Evolutionary conservation across 2,888 invertebrate genomes (phyloP), one percentile per base, ranked within the genome.

Genomic region (Nasonovia ribisnigri): DNA sequence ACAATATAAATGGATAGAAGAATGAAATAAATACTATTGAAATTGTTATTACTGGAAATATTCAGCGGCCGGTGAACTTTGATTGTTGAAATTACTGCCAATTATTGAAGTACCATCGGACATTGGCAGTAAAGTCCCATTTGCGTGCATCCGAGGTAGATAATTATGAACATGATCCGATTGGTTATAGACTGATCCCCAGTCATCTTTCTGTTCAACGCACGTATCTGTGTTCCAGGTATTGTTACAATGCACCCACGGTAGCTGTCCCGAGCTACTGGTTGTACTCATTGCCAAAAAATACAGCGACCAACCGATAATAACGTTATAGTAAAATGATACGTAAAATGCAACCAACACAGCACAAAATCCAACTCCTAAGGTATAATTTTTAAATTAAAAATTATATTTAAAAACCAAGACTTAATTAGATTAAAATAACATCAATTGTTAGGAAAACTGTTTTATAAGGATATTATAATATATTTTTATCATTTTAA

Each of bases 241-340:
- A 96, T 98, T 97, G 95, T 97, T 97, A 95, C 98, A 98, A 95
- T 97, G 97, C 93, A 97, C 96, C 98, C 98, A 98, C 2, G 98
- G 98, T 54, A 98, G 96, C 95, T 97, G 97, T 0, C 96, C 96
- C 0, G 96, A 96, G 87, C 97, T 96, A n/a, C 88, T 89, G 6
- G 88, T 93, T 95, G 96, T 96, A 84, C 98, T 98, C 36, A 97
- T 97, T 95, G 97, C 96, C 95, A 98, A 96, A 96, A 98, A 98
- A 96, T 97, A 98, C 95, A 98, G 96, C 6, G 98, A 97, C 98
- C 98, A 98, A 90, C 97, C 98, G 95, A 98, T 98, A 95, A 98
- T 98, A 93, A 98, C 98, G 96, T 98, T 98, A 96, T 98, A 98
- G 96, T 98, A 98, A 96, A 97, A 98, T 0, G 97, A 97, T 29